Evolutionary conservation across 2,797 vertebrate species (phyloP), one percentile per base, ranked within the genome.

Genomic region (Halcyon badia): DNA sequence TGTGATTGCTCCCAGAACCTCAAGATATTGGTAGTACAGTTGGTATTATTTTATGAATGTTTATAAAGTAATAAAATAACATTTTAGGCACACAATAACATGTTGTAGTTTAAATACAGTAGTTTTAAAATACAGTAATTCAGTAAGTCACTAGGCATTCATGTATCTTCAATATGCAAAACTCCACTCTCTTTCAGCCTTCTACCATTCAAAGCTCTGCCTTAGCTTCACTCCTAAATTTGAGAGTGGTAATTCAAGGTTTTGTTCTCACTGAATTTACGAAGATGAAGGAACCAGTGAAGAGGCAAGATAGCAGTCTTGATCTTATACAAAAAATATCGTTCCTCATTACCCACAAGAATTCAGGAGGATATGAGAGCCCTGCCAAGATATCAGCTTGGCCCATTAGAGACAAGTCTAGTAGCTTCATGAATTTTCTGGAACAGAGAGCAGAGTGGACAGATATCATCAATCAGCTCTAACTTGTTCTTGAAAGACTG

Each of bases 231-330:
- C 68, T 83, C n/a, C 68, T 73, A 1, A 8, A 0, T 62, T 94
- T 80, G 4, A 44, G 52, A 70, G 68, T 28, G 85, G 82, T 62
- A 85, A 66, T 62, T 87, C 79, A 46, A 70, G 85, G 60, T 22
- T 93, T 66, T 46, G n/a, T 35, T 93, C 83, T 66, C 68, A 69
- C 19, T 81, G 64, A 13, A 57, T 51, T 72, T 20, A 33, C 3
- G 48, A 80, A 85, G 83, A 90, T 86, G 83, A 93, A 94, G 90
- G 64, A 85, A 16, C 30, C 60, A 77, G 56, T 62, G 51, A 26
- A 61, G 20, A 91, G 65, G 41, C 26, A 80, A 69, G 82, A 52
- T 64, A 51, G 6, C 5, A 60, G 52, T 33, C 65, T 33, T 89
- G 58, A 24, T 52, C 44, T 68, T 20, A 39, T 4, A n/a, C 46